These are phyloP conservation scores for Azemiops feae DNA, from an alignment of 2,113 vertebrate genomes.

Conservation along the genomic window DNA sequence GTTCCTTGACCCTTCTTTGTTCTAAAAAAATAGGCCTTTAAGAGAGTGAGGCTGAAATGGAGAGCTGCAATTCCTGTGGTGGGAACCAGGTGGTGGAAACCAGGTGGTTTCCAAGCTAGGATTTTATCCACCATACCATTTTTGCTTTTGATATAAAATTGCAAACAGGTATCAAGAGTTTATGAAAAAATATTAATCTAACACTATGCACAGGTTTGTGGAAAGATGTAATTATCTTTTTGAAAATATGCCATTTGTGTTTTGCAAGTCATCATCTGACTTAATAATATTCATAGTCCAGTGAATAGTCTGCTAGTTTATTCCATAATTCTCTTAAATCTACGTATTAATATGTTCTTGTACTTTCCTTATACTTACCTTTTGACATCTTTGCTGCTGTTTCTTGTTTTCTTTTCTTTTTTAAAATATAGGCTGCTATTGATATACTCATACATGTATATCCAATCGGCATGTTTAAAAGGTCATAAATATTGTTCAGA, in stretches of 20 bases:
- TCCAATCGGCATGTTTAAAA: not conserved
- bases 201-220: not conserved
- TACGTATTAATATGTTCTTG: not conserved
- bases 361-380: not conserved
- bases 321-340: not conserved
- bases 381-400: not conserved
- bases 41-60: not conserved
- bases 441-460: not conserved
- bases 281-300: conserved; percentile 2
- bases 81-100: not conserved
- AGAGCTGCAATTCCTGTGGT: not conserved
- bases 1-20: not conserved
- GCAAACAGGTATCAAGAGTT: not conserved
- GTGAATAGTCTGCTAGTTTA: not conserved
- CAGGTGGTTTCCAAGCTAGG: no score
- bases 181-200: not conserved
- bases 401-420: not conserved
- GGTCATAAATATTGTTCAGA: not conserved
- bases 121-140: not conserved
- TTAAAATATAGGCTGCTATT: not conserved
- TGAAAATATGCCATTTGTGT: not conserved
- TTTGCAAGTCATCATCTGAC: not conserved
- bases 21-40: not conserved
- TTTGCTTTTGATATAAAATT: not conserved
- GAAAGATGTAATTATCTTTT: not conserved